Evolutionary conservation across 2,113 vertebrate species (phyloP), one percentile per base, ranked within the genome.

Genomic region (Leptocoma aspasia): DNA sequence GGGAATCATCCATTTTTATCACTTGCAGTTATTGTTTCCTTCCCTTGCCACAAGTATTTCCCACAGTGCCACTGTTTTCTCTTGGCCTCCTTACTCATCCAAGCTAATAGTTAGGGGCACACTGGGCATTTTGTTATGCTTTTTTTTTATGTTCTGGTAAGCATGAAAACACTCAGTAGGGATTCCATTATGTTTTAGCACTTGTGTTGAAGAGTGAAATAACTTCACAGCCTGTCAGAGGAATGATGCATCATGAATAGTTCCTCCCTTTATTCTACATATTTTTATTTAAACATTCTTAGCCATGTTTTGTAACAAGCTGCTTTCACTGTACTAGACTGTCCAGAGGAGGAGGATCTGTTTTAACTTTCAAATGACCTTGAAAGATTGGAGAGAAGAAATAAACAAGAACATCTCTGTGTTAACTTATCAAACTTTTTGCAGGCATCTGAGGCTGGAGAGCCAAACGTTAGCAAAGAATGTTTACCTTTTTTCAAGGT

Each of bases 11-110:
- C 92, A 57, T 86, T 96, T 93, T 91, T 96, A 93, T 95, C 82
- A 89, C 96, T 96, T 93, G 92, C 42, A 9, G 18, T 95, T 94
- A 92, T 92, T 96, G 90, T 95, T 84, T 76, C 64, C 49, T 89
- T 83, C 72, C 81, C 86, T 81, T 4, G 1, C 94, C 85, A 71
- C 69, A 91, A 89, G 83, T 42, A 82, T 92, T 89, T 92, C 70
- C 72, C 86, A 95, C 90, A 85, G 84, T 78, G 82, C 80, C 78
- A 75, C 95, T 79, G 45, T 84, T 93, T 83, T 71, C 89, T 71
- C 86, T 81, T 73, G 88, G 82, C 85, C 93, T 89, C 76, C 64
- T 97, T 92, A 44, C 65, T 94, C 92, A 77, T 90, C 90, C 79
- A 70, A 76, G 86, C 92, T 86, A 75, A 91, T 79, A 83, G 94